These are phyloP conservation scores for Trematomus bernacchii DNA, from an alignment of 2,797 vertebrate genomes.

Conservation along the genomic window DNA sequence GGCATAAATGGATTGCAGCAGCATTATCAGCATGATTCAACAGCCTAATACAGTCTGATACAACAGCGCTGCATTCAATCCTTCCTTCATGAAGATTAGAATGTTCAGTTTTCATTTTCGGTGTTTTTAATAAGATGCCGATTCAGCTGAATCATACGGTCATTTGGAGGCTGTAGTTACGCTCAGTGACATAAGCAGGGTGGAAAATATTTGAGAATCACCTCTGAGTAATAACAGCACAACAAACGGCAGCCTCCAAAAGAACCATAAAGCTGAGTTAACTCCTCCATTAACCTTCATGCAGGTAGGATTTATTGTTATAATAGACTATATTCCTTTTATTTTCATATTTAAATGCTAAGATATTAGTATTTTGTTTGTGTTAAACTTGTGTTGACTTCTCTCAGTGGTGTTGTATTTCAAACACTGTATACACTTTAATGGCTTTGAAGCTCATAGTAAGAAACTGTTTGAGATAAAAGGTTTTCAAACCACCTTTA, in stretches of 20 bases:
- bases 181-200: background rate
- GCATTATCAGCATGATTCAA: slow-evolving; percentile 9
- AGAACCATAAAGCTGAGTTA: background rate
- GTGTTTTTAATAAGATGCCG: slow-evolving; percentile 21
- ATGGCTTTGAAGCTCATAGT: background rate
- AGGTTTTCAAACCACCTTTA: background rate
- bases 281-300: background rate
- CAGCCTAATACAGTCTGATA: background rate
- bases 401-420: background rate
- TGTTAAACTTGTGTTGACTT: background rate
- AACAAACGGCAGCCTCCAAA: background rate
- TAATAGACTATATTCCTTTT: background rate
- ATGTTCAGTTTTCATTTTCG: background rate
- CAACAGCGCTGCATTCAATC: background rate
- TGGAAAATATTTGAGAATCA: background rate
- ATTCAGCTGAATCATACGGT: slow-evolving; percentile 19
- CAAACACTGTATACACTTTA: too few species aligned
- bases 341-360: too few species aligned
- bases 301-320: background rate
- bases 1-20: slow-evolving; percentile 1
- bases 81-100: background rate
- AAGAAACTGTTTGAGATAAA: background rate
- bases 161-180: slow-evolving; percentile 15
- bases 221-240: background rate
- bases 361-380: too few species aligned